Base-by-base conservation (phyloP, 30 jellyfish, hydroid and myxozoan genomes). In the Phacellophora camtschatica region DNA sequence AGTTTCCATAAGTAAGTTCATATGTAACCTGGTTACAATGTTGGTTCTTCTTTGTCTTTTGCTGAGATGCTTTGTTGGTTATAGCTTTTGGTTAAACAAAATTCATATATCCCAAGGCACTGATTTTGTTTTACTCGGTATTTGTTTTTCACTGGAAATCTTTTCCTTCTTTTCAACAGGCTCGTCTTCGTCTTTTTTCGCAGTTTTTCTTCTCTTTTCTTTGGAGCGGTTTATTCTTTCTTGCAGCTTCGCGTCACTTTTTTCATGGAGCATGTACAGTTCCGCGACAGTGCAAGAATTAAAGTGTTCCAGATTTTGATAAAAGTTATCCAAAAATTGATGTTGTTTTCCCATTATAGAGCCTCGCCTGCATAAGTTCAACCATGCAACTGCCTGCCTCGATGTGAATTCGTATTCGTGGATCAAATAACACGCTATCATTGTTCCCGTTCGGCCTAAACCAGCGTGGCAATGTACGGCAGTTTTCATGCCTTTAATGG, bases 391-490 rank as follows among this genome's bases (percentile, higher is more conserved):
- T 31, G 89, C 95, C 42, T 89, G 81, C 57, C 98, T 74, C 61
- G 98, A 69, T 32, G 88, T 82, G 87, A 90, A 90, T 18, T 71
- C 83, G 84, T 76, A 65, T n/a, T 55, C 64, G 29, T 62, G 69
- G n/a, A 90, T 84, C 80, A 90, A 35, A 35, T 48, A 25, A 35
- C 95, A 69, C 25, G 95, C 98, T 23, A 90, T 84, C 95, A 90
- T 81, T 41, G 98, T 83, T 27, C 96, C 98, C 27, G 98, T 90
- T 13, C 98, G 90, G 1, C 98, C 98, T 28, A 90, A 58, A 2
- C 98, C 98, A 0, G 98, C 98, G 77, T 90, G 96, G 50, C 98
- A 90, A 74, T 90, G 98, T 10, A 90, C 95, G 3, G 98, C 98
- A 22, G 78, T 63, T 34, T 58, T 62, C 20, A 57, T 69, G 16